Evolutionary conservation across 2,113 vertebrate genomes (phyloP).

Genomic region (Solea solea): DNA sequence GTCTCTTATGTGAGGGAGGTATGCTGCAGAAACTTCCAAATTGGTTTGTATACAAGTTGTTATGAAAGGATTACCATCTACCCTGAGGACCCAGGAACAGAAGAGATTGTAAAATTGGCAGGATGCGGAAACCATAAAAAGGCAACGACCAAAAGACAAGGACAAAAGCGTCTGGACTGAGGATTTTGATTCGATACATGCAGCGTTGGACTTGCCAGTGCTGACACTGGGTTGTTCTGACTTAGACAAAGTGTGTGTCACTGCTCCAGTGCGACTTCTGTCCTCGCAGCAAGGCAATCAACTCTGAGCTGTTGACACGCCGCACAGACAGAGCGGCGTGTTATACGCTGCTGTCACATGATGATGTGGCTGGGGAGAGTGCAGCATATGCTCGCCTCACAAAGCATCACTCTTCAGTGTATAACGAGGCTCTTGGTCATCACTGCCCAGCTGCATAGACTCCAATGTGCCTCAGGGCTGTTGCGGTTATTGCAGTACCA

Average conservation of each 20-base stretch:
- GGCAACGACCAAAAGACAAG: conserved; percentile 9
- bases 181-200: too few relatives aligned
- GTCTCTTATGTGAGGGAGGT: conserved; percentile 65
- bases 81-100: conserved; percentile 69
- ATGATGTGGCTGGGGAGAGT: conserved; percentile 51
- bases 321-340: conserved; percentile 12
- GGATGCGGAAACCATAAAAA: conserved; percentile 56
- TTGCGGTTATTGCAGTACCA: too few relatives aligned
- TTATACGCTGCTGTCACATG: conserved; percentile 50
- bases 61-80: conserved; percentile 75
- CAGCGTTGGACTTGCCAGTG: conserved; percentile 36
- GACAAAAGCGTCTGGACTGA: conserved; percentile 18
- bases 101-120: conserved; percentile 69
- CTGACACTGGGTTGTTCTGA: conserved; percentile 56
- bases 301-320: conserved; percentile 54
- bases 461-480: conserved; percentile 2
- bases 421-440: conserved; percentile 52
- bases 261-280: conserved; percentile 29
- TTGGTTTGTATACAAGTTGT: conserved; percentile 77
- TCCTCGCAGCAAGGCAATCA: conserved; percentile 51
- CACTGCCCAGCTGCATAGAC: conserved; percentile 30
- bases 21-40: conserved; percentile 73
- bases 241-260: conserved; percentile 54
- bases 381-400: conserved; percentile 28
- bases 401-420: conserved; percentile 36